Evolutionary conservation across 2,888 invertebrate genomes (phyloP).

Genomic region (Aquatica leii): DNA sequence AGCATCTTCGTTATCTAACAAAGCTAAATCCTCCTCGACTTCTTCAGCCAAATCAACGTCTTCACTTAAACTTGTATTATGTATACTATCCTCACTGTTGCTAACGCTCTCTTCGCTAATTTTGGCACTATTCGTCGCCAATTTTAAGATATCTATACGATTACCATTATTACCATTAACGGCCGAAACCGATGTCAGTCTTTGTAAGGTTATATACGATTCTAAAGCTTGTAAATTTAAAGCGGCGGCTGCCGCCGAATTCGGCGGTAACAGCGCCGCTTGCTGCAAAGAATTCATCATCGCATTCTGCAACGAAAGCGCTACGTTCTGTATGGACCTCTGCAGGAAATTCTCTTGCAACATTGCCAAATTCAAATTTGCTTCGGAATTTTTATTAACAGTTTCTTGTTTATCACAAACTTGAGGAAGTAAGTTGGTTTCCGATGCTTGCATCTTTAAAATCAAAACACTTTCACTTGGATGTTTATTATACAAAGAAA

Average conservation of each 20-base stretch:
- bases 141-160: slow-evolving; percentile 72
- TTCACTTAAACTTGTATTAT: slow-evolving; percentile 61
- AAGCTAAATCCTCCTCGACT: slow-evolving; percentile 76
- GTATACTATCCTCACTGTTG: slow-evolving; percentile 49
- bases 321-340: slow-evolving; percentile 73
- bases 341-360: slow-evolving; percentile 71
- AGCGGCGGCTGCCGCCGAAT: slow-evolving; percentile 85
- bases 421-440: slow-evolving; percentile 26
- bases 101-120: slow-evolving; percentile 53
- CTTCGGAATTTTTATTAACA: slow-evolving; percentile 54
- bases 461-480: background rate
- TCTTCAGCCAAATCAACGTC: slow-evolving; percentile 75
- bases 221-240: slow-evolving; percentile 86
- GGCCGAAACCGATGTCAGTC: slow-evolving; percentile 75
- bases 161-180: slow-evolving; percentile 52
- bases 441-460: slow-evolving; percentile 42
- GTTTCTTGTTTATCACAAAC: slow-evolving; percentile 37
- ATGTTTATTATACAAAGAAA: no score
- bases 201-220: slow-evolving; percentile 84
- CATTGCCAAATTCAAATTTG: slow-evolving; percentile 62
- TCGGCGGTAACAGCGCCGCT: slow-evolving; percentile 81
- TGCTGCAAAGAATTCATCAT: slow-evolving; percentile 86
- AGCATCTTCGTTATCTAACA: slow-evolving; percentile 76
- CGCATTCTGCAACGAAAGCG: slow-evolving; percentile 82
- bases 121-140: slow-evolving; percentile 64